Percentiles rank a stretch among this genome's conserved stretches.
phyloP scores from a whole-genome alignment of 2,888 invertebrate genomes.

The Congeria kusceri region DNA sequence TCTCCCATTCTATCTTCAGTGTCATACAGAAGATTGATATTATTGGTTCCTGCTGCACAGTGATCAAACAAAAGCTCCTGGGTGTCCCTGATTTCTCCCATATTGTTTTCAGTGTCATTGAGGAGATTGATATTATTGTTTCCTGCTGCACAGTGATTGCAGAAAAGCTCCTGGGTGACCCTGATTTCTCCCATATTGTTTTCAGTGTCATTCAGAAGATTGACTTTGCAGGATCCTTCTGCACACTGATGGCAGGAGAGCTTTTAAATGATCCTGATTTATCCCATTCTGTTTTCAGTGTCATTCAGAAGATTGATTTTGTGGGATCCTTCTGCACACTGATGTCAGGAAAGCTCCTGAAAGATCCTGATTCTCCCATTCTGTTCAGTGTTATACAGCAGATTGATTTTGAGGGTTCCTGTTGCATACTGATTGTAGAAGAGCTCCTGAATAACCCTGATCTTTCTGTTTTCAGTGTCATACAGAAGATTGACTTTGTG shows the following conservation, averaged over 20 bases:
- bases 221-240: too few species aligned
- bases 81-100: not conserved
- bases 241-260: not conserved
- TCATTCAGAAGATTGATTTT: too few species aligned
- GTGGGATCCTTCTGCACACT: too few species aligned
- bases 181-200: conserved; percentile 69
- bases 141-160: conserved; percentile 93
- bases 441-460: conserved; percentile 5
- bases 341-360: too few species aligned
- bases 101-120: conserved; percentile 69
- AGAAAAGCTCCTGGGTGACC: conserved; percentile 86
- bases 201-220: too few species aligned
- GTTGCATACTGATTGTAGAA: not conserved
- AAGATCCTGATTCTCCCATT: too few species aligned
- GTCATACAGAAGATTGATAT: conserved; percentile 1
- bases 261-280: too few species aligned
- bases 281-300: not conserved
- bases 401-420: conserved; percentile 6
- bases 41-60: not conserved
- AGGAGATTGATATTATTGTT: conserved; percentile 90
- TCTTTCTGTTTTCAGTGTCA: conserved; percentile 68
- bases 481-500: conserved; percentile 88
- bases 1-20: not conserved
- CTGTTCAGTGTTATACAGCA: too few species aligned
- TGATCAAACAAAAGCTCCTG: not conserved